Base-by-base conservation (phyloP, 2,888 invertebrate genomes). In the Seira ritae region DNA sequence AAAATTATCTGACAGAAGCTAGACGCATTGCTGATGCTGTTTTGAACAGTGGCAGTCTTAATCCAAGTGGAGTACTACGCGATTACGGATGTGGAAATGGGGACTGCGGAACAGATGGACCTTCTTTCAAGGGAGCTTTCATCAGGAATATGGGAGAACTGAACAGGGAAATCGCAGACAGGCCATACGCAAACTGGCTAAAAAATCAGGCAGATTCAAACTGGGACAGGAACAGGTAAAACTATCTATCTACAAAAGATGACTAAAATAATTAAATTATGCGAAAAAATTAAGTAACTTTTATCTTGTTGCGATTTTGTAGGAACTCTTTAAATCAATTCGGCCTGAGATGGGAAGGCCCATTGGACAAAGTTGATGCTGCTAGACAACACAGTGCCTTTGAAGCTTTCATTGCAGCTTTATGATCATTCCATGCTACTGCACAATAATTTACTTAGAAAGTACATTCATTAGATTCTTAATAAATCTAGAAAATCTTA, bases 71-170 rank as follows among this genome's bases (percentile, higher is more conserved):
- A 1, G 72, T 88, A 67, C 72, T 89, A 20, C 70, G 66, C n/a
- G 89, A 89, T 37, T 85, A 85, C 42, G 87, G 83, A n/a, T 88
- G 85, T n/a, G 85, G 84, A 0, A 71, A 78, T 50, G 86, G 87
- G 1, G 89, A 85, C 17, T 86, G 87, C 17, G 87, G 86, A 68
- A 76, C 2, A 10, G 85, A 87, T 62, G 85, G 83, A 10, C 85
- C 86, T 12, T 72, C 81, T 1, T 87, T 87, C 31, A 87, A 87
- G 42, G 89, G 89, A 12, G 78, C 78, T 0, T 88, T 88, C 73
- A 77, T 86, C 1, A 67, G 89, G n/a, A 88, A 88, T 66, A 37
- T 89, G 15, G 87, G 86, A 17, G 89, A 88, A 55, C 76, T 89
- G 8, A 84, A 89, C 55, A 76, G 86, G 17, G 69, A 67, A 20